A percentile compares a stretch with the other conserved stretches of the same genome.
Conservation (phyloP, 2,797 vertebrate species). For the Taenioides sp. region DNA sequence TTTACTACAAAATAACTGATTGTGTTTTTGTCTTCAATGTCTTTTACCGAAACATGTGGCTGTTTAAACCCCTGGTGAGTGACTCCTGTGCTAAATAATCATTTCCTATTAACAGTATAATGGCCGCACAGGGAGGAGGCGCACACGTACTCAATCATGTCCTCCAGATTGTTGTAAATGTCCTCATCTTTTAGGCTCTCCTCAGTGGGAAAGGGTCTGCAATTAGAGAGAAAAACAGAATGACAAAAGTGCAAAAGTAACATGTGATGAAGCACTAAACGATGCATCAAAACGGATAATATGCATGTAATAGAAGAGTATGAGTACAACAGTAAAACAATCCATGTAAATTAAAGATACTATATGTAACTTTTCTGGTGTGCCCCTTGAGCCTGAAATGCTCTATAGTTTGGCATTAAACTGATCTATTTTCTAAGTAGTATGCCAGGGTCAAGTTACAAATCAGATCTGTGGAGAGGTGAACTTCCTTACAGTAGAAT, state of each 20-base stretch:
- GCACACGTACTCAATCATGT: constrained; percentile 91
- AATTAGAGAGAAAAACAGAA: constrained; percentile 38
- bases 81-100: constrained; percentile 42
- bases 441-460: too few relatives aligned
- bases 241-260: constrained; percentile 11
- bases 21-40: constrained; percentile 46
- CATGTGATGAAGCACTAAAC: not conserved
- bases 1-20: constrained; percentile 59
- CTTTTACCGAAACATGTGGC: constrained; percentile 59
- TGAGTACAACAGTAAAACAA: not conserved
- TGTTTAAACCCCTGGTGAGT: constrained; percentile 50
- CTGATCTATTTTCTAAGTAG: not conserved
- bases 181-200: constrained; percentile 87
- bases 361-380: too few relatives aligned
- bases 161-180: constrained; percentile 89
- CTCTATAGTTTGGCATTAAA: not conserved
- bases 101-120: constrained; percentile 41
- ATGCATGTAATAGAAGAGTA: too few relatives aligned
- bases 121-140: constrained; percentile 24
- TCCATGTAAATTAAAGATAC: not conserved
- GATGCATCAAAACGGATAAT: not conserved
- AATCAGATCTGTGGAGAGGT: too few relatives aligned
- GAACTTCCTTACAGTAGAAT: too few relatives aligned
- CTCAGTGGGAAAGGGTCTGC: constrained; percentile 89
- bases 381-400: too few relatives aligned